phyloP scores from a whole-genome alignment of 2,113 vertebrate genomes.

The Rattus rattus region DNA sequence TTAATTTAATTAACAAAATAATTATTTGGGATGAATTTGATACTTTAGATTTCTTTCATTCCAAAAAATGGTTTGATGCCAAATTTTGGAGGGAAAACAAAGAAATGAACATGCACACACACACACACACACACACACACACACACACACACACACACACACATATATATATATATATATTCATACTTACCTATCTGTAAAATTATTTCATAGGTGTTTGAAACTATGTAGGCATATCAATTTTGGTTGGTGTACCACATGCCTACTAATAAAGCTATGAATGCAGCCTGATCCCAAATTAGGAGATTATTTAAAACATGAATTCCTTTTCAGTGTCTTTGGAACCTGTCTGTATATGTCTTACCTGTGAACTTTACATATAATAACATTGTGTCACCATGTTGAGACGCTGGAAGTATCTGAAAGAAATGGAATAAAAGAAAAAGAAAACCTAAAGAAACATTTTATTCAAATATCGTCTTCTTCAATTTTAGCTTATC shows the following conservation, averaged over 20 bases:
- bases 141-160: too few relatives aligned
- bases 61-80: neutral
- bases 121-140: too few relatives aligned
- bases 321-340: neutral
- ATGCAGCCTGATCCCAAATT: neutral
- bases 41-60: neutral
- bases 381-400: neutral
- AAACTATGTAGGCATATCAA: too few relatives aligned
- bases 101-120: neutral
- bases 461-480: neutral
- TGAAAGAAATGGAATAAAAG: neutral
- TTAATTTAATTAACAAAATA: neutral
- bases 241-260: too few relatives aligned
- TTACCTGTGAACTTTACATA: neutral
- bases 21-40: neutral
- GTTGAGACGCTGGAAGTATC: neutral
- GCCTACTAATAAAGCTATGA: neutral
- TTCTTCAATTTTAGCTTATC: neutral
- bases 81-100: neutral
- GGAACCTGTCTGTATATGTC: neutral
- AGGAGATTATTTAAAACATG: neutral
- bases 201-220: neutral
- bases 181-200: neutral
- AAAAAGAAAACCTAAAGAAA: neutral
- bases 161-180: neutral